These are phyloP conservation scores for Stercorarius parasiticus DNA, from an alignment of 2,113 vertebrate genomes.

Conservation along the genomic window DNA sequence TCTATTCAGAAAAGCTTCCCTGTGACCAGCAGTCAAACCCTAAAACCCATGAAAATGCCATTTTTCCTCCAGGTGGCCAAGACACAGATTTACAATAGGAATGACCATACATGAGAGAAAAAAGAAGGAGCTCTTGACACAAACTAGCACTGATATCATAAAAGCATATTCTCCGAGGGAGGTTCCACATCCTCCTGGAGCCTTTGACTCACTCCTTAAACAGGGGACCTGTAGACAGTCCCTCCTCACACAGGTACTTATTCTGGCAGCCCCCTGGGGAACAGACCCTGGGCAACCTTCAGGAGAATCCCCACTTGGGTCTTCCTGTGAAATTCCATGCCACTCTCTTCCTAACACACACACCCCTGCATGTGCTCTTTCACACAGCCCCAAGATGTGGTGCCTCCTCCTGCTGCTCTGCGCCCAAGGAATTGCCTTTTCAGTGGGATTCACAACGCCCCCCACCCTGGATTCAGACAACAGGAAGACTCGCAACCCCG, in stretches of 20 bases:
- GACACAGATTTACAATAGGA: background rate
- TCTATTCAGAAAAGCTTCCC: background rate
- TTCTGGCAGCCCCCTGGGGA: background rate
- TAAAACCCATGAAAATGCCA: background rate
- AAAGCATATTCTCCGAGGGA: too few relatives aligned
- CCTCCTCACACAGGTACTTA: background rate
- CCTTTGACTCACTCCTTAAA: background rate
- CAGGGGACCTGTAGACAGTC: background rate
- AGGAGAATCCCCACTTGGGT: background rate
- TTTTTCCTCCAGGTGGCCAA: background rate
- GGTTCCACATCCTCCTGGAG: background rate
- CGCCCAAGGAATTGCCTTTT: background rate
- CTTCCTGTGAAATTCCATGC: background rate
- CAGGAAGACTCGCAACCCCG: background rate
- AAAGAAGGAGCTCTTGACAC: background rate
- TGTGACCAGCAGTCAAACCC: background rate
- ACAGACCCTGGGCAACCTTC: background rate
- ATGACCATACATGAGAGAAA: background rate
- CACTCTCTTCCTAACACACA: background rate
- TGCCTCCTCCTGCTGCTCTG: background rate
- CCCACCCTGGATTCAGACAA: background rate
- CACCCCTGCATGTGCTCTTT: background rate
- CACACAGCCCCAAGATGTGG: constrained; percentile 44
- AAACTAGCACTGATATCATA: fast-evolving
- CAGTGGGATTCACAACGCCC: background rate